A percentile compares a stretch with the other conserved stretches of the same genome.
Evolutionary conservation across 2,797 vertebrate genomes (phyloP).

Genomic region (Lepus oiostolus): DNA sequence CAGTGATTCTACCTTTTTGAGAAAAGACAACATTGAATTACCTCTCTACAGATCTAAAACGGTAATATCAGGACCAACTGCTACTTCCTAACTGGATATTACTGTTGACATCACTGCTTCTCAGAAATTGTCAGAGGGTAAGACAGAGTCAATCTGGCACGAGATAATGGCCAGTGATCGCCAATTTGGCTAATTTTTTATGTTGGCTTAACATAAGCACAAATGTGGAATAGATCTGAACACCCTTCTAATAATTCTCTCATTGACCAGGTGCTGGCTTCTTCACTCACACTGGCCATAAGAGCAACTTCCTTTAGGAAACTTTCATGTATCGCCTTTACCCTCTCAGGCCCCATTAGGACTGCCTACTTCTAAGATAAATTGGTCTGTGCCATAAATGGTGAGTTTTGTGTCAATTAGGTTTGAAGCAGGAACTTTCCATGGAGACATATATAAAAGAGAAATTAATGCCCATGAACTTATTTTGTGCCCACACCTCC

Average conservation of each 20-base stretch:
- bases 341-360: neutral
- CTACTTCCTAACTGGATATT: neutral
- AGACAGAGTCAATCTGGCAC: neutral
- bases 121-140: neutral
- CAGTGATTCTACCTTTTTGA: neutral
- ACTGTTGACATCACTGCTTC: neutral
- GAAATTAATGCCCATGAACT: neutral
- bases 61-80: neutral
- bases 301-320: neutral
- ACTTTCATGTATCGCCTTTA: neutral
- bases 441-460: neutral
- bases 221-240: neutral
- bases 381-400: neutral
- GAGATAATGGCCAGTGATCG: neutral
- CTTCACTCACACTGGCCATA: neutral
- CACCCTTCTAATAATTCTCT: neutral
- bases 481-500: neutral
- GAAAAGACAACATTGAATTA: neutral
- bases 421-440: constrained; percentile 21
- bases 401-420: neutral
- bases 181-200: neutral
- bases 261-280: neutral
- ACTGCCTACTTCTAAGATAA: neutral
- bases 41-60: constrained; percentile 11
- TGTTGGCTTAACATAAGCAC: neutral